Evolutionary conservation across 2,113 vertebrate species (phyloP).

Genomic region (Poeciliopsis prolifica): DNA sequence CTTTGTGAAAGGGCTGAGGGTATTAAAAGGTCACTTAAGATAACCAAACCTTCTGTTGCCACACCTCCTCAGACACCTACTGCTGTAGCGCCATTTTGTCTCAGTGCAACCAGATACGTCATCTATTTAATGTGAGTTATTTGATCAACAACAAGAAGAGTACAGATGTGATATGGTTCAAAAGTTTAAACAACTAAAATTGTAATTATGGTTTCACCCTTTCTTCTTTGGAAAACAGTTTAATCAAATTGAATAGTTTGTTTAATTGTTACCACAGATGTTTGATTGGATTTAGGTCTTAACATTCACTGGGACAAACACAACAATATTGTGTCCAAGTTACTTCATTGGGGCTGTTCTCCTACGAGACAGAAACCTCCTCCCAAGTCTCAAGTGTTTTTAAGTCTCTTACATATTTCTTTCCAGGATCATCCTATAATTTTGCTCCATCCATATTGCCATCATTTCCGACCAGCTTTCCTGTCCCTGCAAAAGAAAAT

Average conservation of each 20-base stretch:
- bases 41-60: conserved; percentile 72
- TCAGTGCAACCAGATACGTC: not conserved
- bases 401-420: not conserved
- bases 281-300: not conserved
- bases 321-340: not conserved
- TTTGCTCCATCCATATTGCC: not conserved
- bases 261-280: not conserved
- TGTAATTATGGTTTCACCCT: not conserved
- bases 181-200: not conserved
- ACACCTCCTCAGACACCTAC: conserved; percentile 62
- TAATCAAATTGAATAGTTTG: not conserved
- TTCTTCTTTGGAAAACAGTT: not conserved
- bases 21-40: conserved; percentile 78
- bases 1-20: conserved; percentile 48
- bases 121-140: not conserved
- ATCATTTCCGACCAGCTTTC: not conserved
- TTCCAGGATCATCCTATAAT: not conserved
- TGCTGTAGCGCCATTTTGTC: not conserved
- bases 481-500: not conserved
- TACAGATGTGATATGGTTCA: not conserved
- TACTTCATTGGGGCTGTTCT: not conserved
- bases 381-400: not conserved
- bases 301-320: not conserved
- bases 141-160: not conserved
- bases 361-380: not conserved